Base-by-base conservation (phyloP, 2,797 vertebrate species). In the Discoglossus pictus region DNA sequence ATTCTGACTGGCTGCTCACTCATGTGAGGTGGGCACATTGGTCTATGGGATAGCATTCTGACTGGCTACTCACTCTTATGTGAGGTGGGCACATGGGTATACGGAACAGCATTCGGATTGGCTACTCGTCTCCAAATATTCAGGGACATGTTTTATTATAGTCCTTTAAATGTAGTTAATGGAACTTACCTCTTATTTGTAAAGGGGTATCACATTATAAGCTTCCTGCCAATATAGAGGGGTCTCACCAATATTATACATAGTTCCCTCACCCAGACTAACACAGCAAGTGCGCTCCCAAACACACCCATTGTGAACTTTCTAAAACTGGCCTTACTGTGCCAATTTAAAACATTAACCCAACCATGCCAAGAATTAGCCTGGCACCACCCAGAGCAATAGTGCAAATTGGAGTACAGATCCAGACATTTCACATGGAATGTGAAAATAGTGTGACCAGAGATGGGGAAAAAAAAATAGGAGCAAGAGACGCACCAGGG, bases 331-430 rank as follows among this genome's bases (percentile, higher is more conserved):
- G 7, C 20, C 42, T 44, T 17, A 13, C 11, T 21, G 44, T 61
- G 65, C 18, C 15, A n/a, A 38, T 9, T 21, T 2, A 7, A 54
- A 58, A 7, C 17, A 40, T 36, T 35, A 34, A 6, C 21, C 20
- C 17, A 13, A 7, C 16, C 20, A 40, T 44, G 47, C 24, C 18
- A 23, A 50, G 17, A 39, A 31, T 4, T 31, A 31, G 27, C 27
- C 4, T 4, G n/a, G 7, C 18, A 21, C 50, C 65, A 67, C 54
- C 44, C 6, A 25, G 4, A 43, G 65, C 51, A 46, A 47, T 20
- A 40, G 42, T 54, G 44, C 44, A 4, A 47, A 21, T 23, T 15
- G 3, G 12, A 50, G 7, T 13, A 25, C 2, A 38, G 35, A 53
- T 36, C 16, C 13, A 34, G 64, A 60, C 36, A 51, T 24, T 23